Evolutionary conservation across 2,797 vertebrate species (phyloP), one percentile per base, ranked within the genome.

Genomic region (Discoglossus pictus): DNA sequence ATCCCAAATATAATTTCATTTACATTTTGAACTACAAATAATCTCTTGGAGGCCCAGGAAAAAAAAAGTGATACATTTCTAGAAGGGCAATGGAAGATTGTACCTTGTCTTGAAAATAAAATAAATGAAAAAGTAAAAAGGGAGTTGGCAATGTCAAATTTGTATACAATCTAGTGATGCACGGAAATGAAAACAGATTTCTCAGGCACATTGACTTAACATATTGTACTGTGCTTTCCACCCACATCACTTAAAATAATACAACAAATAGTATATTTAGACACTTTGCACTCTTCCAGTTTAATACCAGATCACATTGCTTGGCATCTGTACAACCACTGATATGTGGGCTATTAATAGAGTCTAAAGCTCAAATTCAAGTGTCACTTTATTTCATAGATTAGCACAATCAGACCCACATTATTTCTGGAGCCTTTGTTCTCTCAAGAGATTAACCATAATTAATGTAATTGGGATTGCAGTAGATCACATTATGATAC

Each of bases 191-290:
- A 56, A 42, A 17, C 17, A 40, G 35, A 42, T 60, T 43, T 12
- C 16, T 17, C 62, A 27, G 34, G 42, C 40, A 46, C 31, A 40
- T 43, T 20, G 50, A 48, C 55, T 24, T 15, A 70, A 48, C 67
- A 70, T 70, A 50, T n/a, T 55, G 51, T 50, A 36, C 43, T 27
- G 44, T 50, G 15, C 52, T 27, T 12, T 24, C 59, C 67, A 35
- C 67, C 59, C 51, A 48, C 51, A 50, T 39, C 5, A 25, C 42
- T 70, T 48, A 48, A 70, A 56, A 70, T 62, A 63, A 40, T 17
- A 50, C 34, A 25, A 10, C 10, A 12, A 23, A 40, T 31, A 38
- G 18, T 20, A 56, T 48, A 27, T 16, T 43, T 35, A 43, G 65
- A 61, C 52, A 31, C 36, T 25, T 54, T 53, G 17, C 54, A 18